Evolutionary conservation across 1,140 invertebrate genomes (phyloP).

Genomic region (Phortica variegata): DNA sequence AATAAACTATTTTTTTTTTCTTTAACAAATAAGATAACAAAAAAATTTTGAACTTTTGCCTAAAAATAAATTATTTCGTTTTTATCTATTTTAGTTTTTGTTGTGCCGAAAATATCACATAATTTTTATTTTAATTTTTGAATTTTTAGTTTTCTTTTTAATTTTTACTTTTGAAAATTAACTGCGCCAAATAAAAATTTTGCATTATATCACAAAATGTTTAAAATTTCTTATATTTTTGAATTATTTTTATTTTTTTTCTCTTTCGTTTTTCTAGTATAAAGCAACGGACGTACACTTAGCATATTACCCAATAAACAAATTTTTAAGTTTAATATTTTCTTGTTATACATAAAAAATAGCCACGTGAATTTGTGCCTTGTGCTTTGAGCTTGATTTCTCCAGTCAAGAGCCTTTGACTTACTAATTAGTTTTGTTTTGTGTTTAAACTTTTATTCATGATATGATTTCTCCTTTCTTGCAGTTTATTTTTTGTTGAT

Average conservation of each 20-base stretch:
- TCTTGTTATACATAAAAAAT: no score
- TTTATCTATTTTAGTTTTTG: slow-evolving; percentile 12
- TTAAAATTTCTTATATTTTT: slow-evolving; percentile 43
- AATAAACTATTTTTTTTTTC: slow-evolving; percentile 23
- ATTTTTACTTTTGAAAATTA: slow-evolving; percentile 14
- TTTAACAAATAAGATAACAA: no score
- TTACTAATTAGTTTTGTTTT: no score
- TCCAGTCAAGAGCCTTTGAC: no score
- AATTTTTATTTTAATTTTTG: slow-evolving; percentile 34
- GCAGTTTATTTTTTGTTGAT: slow-evolving; percentile 14
- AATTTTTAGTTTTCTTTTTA: slow-evolving; percentile 19
- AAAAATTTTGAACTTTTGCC: slow-evolving; percentile 22
- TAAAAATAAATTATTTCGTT: slow-evolving; percentile 25
- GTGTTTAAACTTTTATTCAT: slow-evolving; percentile 12
- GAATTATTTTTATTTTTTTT: slow-evolving; percentile 11
- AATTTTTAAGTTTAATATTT: slow-evolving; percentile 18
- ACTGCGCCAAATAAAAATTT: slow-evolving; percentile 48
- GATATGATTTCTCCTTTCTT: slow-evolving; percentile 31
- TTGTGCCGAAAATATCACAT: slow-evolving; percentile 55
- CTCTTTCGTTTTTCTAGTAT: slow-evolving; percentile 8
- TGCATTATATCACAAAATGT: slow-evolving; percentile 54
- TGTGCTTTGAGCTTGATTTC: no score
- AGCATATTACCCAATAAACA: slow-evolving; percentile 14
- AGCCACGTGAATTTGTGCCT: no score
- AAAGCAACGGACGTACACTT: no score